These are phyloP conservation scores for Lampris megalopsis DNA, from an alignment of 2,113 vertebrate species.

Conservation along the genomic window DNA sequence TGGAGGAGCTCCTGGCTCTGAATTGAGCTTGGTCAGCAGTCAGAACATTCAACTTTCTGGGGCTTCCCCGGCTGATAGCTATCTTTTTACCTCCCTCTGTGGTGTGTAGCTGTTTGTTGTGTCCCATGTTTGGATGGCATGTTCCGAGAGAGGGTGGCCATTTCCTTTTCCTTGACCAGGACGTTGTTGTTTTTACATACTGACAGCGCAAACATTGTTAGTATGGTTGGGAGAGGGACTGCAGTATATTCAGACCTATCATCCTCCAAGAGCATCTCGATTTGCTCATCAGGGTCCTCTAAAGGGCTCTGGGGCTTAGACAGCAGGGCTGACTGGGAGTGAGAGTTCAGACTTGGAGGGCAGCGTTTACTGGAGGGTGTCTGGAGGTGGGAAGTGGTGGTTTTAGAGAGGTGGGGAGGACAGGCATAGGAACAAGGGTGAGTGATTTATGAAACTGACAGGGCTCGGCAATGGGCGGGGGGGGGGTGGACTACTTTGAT, in stretches of 20 bases:
- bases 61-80: not conserved
- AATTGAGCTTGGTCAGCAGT: not conserved
- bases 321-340: not conserved
- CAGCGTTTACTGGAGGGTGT: not conserved
- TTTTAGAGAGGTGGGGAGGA: not conserved
- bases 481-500: not conserved
- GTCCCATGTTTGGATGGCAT: not conserved
- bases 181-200: conserved; percentile 62
- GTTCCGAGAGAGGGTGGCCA: not conserved
- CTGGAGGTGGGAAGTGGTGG: not conserved
- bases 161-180: conserved; percentile 33
- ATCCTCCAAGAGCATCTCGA: conserved; percentile 78
- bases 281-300: conserved; percentile 74
- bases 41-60: not conserved
- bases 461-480: not conserved
- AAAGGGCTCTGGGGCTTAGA: conserved; percentile 12
- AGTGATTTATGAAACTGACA: conserved; percentile 14
- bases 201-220: conserved; percentile 46
- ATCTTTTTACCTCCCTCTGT: not conserved
- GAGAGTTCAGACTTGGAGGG: not conserved
- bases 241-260: conserved; percentile 77
- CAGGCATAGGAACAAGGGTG: not conserved
- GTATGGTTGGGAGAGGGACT: conserved; percentile 41
- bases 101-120: not conserved
- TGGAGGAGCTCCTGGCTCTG: conserved; percentile 36